Evolutionary conservation across 2,888 invertebrate species (phyloP), one percentile per base, ranked within the genome.

Genomic region (Cryptops parisi): DNA sequence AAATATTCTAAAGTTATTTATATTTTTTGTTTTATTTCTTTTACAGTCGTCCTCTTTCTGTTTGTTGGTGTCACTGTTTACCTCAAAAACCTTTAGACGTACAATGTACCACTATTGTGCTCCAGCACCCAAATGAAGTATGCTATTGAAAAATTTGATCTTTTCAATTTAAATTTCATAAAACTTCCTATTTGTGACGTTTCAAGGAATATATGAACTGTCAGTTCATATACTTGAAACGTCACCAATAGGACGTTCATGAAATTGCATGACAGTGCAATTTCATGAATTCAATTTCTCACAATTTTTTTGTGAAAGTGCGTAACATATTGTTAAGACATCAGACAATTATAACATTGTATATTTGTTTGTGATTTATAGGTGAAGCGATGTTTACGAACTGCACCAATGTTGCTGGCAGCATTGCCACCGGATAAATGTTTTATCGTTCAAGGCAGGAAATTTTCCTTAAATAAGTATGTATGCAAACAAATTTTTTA

Each of bases 51-150:
- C 93, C 93, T 2, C 67, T 72, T 26, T 78, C 76, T 43, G 90
- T 90, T n/a, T 93, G 93, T 67, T 93, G 90, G 87, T 93, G 91
- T 69, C 74, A 78, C 38, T 84, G 81, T 43, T 71, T 93, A 57
- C 90, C 91, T 5, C 71, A 77, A 51, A 75, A 78, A 52, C 81
- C 78, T 44, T 64, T 91, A 25, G 68, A 69, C 53, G 81, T 86
- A 15, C 72, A 73, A 52, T 84, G 85, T 55, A 78, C 75, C 62
- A 74, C 93, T 46, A 78, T 89, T 59, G 76, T 93, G 55, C 73
- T 93, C 5, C 93, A 93, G 68, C 93, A 93, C 72, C 93, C 93
- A 15, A 89, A 88, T 56, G 93, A 93, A 62, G 69, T 68, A 58
- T n/a, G n/a, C n/a, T n/a, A n/a, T n/a, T n/a, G n/a, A n/a, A n/a